A percentile compares a stretch with the other conserved stretches of the same genome.
Conservation (phyloP, 1,140 invertebrate species). For the Rhopalosiphum maidis region DNA sequence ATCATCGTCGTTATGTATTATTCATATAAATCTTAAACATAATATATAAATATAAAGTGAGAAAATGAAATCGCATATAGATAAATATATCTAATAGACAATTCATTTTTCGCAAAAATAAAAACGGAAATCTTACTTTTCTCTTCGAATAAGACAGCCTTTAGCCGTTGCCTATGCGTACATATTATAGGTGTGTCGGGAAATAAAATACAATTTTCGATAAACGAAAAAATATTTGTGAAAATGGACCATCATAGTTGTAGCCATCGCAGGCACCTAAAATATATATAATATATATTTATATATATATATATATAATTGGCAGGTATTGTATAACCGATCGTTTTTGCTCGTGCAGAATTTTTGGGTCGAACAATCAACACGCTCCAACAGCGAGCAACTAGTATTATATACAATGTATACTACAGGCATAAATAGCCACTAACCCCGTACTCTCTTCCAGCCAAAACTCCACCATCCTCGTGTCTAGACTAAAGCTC, state of each 20-base stretch:
- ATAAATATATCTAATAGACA: too few relatives aligned
- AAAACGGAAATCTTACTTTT: neutral
- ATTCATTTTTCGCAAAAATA: neutral
- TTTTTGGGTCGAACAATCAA: neutral
- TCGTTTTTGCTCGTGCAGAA: neutral
- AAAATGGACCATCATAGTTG: neutral
- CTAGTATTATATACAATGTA: neutral
- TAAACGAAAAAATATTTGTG: neutral
- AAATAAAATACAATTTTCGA: neutral
- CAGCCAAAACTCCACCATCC: too few relatives aligned
- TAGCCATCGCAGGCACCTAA: neutral
- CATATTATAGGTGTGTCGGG: neutral
- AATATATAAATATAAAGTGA: too few relatives aligned
- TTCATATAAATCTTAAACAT: too few relatives aligned
- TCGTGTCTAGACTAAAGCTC: neutral
- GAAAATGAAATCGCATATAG: neutral
- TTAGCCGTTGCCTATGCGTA: neutral
- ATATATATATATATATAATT: neutral
- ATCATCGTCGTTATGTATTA: too few relatives aligned
- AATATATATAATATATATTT: neutral
- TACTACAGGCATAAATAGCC: neutral
- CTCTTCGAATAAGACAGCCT: neutral
- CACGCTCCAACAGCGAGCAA: neutral
- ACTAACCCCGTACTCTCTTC: neutral
- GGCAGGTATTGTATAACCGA: neutral